Evolutionary conservation across 2,888 invertebrate species (phyloP), one percentile per base, ranked within the genome.

Genomic region (Tetrapedia diversipes): DNA sequence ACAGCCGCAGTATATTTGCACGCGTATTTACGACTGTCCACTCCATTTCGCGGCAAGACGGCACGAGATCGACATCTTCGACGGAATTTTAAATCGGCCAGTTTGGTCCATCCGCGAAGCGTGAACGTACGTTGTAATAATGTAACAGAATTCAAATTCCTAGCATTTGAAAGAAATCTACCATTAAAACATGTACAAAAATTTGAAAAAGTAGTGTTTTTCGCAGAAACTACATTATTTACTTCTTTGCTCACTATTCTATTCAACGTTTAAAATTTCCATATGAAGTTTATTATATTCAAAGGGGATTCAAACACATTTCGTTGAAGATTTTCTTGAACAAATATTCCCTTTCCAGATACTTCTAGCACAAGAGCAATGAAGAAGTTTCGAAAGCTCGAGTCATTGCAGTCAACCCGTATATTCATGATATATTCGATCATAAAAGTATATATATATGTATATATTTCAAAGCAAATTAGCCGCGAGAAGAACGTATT

Each of bases 1-100:
- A 89, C 87, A 83, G 86, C 89, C 82, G 89, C 87, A 86, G 89
- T 90, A 90, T 90, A 89, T 90, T 90, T 90, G 89, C 90, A 89
- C 89, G 89, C 88, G 87, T 89, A 90, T 90, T 90, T 90, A 90
- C 84, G 90, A 87, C 80, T 82, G 83, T 80, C 85, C 87, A 88
- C 86, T 84, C 82, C 84, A 83, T 82, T 83, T 83, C 67, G 54
- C 27, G 66, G 39, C 34, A 14, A 19, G 16, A 47, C 32, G 14
- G 41, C 8, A 22, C 37, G 49, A 39, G 59, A 67, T 66, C 65
- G 45, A 10, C 2, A n/a, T 37, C 24, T 49, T 24, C 41, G 27
- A 57, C 27, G 47, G 47, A 47, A 66, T 57, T 57, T 47, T n/a
- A 39, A 57, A 29, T 27, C 27, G 29, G 29, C 47, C 47, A 19